Evolutionary conservation across 1,140 invertebrate genomes (phyloP).

Genomic region (Pogonomyrmex californicus): DNA sequence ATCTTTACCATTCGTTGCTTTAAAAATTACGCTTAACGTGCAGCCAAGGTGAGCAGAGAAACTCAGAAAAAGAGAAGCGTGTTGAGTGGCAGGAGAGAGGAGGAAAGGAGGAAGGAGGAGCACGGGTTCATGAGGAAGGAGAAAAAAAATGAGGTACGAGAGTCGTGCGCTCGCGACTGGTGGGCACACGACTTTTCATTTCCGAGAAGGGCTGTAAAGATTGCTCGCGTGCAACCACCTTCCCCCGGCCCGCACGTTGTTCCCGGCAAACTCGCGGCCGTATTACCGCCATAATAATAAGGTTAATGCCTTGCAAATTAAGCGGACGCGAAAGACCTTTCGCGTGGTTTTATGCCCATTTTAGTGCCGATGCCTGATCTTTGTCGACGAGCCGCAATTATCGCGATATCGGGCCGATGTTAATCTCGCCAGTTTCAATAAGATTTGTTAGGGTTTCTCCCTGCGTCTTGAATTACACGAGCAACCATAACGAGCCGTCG

Average conservation of each 20-base stretch:
- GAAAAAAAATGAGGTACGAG: conserved; percentile 36
- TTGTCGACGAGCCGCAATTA: conserved; percentile 62
- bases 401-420: conserved; percentile 34
- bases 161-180: conserved; percentile 22
- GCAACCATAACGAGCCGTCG: background rate
- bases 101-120: background rate
- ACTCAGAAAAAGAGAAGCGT: conserved; percentile 8
- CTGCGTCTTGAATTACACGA: background rate
- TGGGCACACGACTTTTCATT: conserved; percentile 70
- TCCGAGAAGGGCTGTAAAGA: conserved; percentile 76
- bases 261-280: conserved; percentile 65
- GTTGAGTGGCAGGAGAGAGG: background rate
- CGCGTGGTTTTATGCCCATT: conserved; percentile 69
- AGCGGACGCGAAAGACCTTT: conserved; percentile 71
- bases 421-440: conserved; percentile 36
- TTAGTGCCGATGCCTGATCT: conserved; percentile 66
- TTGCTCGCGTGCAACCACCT: conserved; percentile 69
- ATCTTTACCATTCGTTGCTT: conserved; percentile 28
- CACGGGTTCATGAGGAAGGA: conserved; percentile 49
- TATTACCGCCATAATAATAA: conserved; percentile 75
- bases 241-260: conserved; percentile 19
- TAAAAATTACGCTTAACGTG: conserved; percentile 51
- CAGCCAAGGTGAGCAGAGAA: background rate
- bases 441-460: conserved; percentile 3
- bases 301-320: conserved; percentile 76